Conservation (phyloP, 2,113 vertebrate genomes). For the Indri indri region DNA sequence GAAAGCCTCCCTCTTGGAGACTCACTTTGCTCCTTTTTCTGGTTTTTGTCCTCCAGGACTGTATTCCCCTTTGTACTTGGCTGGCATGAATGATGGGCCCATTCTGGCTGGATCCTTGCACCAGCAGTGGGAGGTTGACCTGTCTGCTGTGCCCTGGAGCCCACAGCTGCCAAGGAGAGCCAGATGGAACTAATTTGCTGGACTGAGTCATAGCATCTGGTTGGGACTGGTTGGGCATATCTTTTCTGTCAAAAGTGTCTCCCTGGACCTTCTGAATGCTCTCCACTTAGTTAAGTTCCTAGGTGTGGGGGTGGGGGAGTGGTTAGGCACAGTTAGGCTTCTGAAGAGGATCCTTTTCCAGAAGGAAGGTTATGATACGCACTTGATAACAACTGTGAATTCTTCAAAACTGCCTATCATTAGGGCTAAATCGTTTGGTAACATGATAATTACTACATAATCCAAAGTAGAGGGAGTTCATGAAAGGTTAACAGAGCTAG, state of each 20-base stretch:
- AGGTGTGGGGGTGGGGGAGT: background rate
- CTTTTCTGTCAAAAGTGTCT: background rate
- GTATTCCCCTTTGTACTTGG: background rate
- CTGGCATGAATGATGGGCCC: background rate
- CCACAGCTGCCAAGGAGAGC: background rate
- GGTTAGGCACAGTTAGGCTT: background rate
- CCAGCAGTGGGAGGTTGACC: background rate
- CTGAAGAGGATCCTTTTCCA: background rate
- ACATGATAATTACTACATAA: slow-evolving; percentile 36
- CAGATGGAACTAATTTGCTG: background rate
- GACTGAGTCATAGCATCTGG: background rate
- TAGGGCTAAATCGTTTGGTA: slow-evolving; percentile 24
- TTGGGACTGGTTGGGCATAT: background rate
- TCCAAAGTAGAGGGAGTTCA: background rate
- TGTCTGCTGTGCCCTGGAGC: background rate
- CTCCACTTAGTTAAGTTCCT: background rate
- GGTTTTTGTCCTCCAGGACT: background rate
- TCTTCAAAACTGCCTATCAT: background rate
- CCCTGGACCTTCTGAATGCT: background rate
- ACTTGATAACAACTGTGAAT: background rate
- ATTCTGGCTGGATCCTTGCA: background rate
- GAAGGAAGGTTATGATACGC: background rate
- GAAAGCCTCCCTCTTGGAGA: background rate
- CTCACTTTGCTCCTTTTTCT: background rate
- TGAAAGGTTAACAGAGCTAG: background rate